Percentiles rank a stretch among this genome's conserved stretches.
These are phyloP conservation scores for Vidua macroura DNA, from an alignment of 2,113 vertebrate species.

Conservation along the genomic window DNA sequence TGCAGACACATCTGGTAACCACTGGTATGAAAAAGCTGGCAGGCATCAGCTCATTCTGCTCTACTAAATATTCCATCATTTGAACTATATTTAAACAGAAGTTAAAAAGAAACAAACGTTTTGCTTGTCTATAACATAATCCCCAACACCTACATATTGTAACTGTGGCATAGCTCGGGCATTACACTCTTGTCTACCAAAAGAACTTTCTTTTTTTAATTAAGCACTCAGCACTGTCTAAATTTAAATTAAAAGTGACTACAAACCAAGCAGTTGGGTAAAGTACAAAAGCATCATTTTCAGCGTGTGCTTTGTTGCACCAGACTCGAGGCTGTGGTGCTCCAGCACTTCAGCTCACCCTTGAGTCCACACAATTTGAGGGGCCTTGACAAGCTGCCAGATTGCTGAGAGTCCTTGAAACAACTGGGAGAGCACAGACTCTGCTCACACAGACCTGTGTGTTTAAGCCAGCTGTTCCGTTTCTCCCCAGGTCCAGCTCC, in stretches of 20 bases:
- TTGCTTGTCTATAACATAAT: background rate
- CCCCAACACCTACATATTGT: background rate
- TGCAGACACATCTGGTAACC: slow-evolving; percentile 39
- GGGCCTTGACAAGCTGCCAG: slow-evolving; percentile 6
- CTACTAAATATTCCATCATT: slow-evolving; percentile 28
- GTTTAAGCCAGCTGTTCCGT: background rate
- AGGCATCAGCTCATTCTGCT: slow-evolving; percentile 3
- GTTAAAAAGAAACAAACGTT: background rate
- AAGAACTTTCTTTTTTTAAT: background rate
- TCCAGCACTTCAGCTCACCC: slow-evolving; percentile 2
- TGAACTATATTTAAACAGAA: background rate
- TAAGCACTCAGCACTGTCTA: background rate
- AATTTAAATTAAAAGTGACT: slow-evolving; percentile 24
- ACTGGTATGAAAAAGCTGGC: slow-evolving; percentile 32
- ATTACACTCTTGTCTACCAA: background rate
- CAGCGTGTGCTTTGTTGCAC: background rate
- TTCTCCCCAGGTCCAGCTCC: background rate
- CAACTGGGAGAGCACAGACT: rapidly evolving
- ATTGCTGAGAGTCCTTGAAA: background rate
- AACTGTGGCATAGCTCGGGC: background rate
- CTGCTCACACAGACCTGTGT: background rate
- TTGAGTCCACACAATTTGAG: background rate
- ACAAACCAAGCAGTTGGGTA: background rate
- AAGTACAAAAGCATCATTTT: background rate
- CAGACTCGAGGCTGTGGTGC: background rate